Evolutionary conservation across 2,113 vertebrate species (phyloP), one percentile per base, ranked within the genome.

Genomic region (Nothoprocta perdicaria): DNA sequence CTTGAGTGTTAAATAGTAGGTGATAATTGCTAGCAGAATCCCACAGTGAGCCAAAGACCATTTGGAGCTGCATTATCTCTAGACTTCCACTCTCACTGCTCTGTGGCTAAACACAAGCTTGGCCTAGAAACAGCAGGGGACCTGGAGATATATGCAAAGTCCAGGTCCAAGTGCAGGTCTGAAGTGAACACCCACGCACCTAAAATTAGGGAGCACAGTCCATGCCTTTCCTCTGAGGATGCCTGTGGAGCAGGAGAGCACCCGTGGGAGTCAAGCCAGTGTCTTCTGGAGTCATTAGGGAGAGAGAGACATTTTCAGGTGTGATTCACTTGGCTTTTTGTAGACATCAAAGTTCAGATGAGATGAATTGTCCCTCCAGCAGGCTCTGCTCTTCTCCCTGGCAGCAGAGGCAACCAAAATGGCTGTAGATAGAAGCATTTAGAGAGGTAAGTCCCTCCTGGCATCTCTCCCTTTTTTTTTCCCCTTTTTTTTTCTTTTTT

Each of bases 261-360:
- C 66, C 66, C 23, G 43, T 29, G 69, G 57, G 62, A 85, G 31
- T 21, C 52, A 43, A 26, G 67, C 12, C 66, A 68, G 52, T 22
- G 57, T 17, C 66, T 72, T 69, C 15, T 10, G 31, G 69, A 86
- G 69, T 29, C 74, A n/a, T 4, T 4, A 46, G 84, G 86, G 69
- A 86, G 78, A 84, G 88, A 40, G 14, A 68, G 61, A 21, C 29
- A 8, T 80, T 71, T 88, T 74, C 33, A 33, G 58, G 40, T 15
- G 43, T 26, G 62, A 92, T 92, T 86, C 62, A 90, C 84, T 62
- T 43, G 60, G 52, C 9, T 88, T 94, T 81, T 60, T 76, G 58
- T 71, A 92, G 89, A 67, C 86, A 86, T 90, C 69, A 81, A 86
- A 88, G 86, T 81, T 78, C 71, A 68, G 65, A 55, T 71, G 66